Evolutionary conservation across 2,113 vertebrate species (phyloP).

Genomic region (Acinonyx jubatus): DNA sequence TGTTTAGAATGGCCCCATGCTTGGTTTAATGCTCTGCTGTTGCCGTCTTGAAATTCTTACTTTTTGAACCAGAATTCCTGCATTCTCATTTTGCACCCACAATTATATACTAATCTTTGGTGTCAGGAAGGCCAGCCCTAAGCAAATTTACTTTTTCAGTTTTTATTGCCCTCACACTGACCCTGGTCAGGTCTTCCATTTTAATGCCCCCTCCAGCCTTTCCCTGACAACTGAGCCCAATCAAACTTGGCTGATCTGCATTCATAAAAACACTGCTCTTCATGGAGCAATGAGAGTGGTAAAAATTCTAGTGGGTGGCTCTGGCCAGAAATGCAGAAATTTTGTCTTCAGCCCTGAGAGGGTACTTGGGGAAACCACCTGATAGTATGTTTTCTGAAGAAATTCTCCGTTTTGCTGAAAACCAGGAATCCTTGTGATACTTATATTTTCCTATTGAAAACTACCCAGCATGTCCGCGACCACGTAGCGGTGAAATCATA

Average conservation of each 20-base stretch:
- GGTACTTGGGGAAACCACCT: background rate
- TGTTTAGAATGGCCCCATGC: background rate
- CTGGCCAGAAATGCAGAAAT: background rate
- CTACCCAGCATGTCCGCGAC: background rate
- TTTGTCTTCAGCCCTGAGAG: background rate
- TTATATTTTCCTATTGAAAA: background rate
- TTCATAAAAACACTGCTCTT: background rate
- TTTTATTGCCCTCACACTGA: background rate
- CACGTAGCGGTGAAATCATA: background rate
- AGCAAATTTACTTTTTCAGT: background rate
- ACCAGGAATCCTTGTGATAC: background rate
- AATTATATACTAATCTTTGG: background rate
- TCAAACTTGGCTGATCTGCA: background rate
- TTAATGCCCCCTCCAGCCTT: background rate
- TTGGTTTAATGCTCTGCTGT: background rate
- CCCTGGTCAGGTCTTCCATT: background rate
- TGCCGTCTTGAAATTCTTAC: background rate
- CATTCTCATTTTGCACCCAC: background rate
- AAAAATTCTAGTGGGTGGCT: background rate
- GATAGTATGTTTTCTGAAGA: background rate
- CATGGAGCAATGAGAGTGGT: background rate
- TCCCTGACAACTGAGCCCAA: background rate
- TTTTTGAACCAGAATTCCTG: background rate
- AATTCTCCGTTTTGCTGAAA: slow-evolving; percentile 14
- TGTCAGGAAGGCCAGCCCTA: background rate